Conservation (phyloP, 2,113 vertebrate genomes). For the Xiphophorus maculatus region DNA sequence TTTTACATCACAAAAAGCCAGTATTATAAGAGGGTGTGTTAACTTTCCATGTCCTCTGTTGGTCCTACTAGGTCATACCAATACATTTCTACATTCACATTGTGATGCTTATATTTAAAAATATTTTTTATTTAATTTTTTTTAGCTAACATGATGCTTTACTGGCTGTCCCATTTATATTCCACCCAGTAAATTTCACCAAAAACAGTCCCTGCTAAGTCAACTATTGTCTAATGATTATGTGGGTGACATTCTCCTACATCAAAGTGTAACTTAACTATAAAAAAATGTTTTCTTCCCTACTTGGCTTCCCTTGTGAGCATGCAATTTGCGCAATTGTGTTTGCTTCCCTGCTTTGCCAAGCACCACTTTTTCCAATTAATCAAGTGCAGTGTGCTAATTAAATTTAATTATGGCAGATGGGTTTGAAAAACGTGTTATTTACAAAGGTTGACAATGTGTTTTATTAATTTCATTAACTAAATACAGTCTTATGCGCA, state of each 20-base stretch:
- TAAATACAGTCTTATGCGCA: slow-evolving; percentile 21
- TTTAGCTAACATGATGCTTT: too few species aligned
- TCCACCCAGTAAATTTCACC: background rate
- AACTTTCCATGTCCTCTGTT: too few species aligned
- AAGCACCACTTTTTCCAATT: slow-evolving; percentile 26
- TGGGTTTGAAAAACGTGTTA: slow-evolving; percentile 27
- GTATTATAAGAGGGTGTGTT: too few species aligned
- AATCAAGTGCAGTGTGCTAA: slow-evolving; percentile 37
- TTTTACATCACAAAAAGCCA: background rate
- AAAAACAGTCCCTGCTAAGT: background rate
- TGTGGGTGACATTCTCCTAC: background rate
- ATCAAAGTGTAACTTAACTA: background rate
- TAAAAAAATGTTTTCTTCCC: background rate
- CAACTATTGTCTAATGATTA: background rate
- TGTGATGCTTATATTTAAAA: background rate
- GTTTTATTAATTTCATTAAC: slow-evolving; percentile 43
- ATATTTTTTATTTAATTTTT: background rate
- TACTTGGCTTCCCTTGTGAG: background rate
- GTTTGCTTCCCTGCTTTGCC: slow-evolving; percentile 19
- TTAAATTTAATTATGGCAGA: slow-evolving; percentile 40
- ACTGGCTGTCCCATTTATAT: background rate
- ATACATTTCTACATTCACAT: background rate
- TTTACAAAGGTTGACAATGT: slow-evolving; percentile 25
- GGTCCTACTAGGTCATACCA: too few species aligned
- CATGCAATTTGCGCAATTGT: slow-evolving; percentile 17